These are phyloP conservation scores for Diprion similis DNA, from an alignment of 1,140 invertebrate species.

Conservation along the genomic window DNA sequence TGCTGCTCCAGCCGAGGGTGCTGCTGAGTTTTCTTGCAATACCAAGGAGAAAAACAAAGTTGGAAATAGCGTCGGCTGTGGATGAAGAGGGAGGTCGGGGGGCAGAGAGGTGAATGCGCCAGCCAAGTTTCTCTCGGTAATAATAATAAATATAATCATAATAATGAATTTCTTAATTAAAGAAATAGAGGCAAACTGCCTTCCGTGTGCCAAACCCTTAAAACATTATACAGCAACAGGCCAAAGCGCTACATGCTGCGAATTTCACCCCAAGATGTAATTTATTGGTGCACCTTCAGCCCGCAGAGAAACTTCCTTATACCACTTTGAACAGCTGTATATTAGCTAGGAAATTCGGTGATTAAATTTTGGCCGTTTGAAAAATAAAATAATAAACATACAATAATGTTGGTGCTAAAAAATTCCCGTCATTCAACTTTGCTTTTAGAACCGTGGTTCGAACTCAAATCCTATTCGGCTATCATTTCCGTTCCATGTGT, in stretches of 20 bases:
- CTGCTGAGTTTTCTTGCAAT: background rate
- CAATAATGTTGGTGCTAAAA: too few species aligned
- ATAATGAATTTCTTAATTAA: conserved; percentile 8
- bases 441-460: too few species aligned
- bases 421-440: too few species aligned
- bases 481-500: too few species aligned
- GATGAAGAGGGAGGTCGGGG: background rate
- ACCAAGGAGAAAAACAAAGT: conserved; percentile 7
- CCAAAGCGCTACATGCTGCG: background rate
- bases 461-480: too few species aligned
- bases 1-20: conserved; percentile 21
- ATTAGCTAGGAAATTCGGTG: too few species aligned
- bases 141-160: conserved; percentile 8
- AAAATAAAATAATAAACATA: too few species aligned
- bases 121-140: conserved; percentile 2
- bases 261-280: background rate
- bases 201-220: conserved; percentile 4
- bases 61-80: background rate
- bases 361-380: too few species aligned
- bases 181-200: conserved; percentile 5
- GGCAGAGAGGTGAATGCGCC: background rate
- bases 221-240: conserved; percentile 7
- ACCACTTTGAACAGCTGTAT: too few species aligned
- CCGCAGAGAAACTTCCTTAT: background rate
- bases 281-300: background rate